These are phyloP conservation scores for Pomatorhinus ruficollis DNA, from an alignment of 2,113 vertebrate species.

Conservation along the genomic window DNA sequence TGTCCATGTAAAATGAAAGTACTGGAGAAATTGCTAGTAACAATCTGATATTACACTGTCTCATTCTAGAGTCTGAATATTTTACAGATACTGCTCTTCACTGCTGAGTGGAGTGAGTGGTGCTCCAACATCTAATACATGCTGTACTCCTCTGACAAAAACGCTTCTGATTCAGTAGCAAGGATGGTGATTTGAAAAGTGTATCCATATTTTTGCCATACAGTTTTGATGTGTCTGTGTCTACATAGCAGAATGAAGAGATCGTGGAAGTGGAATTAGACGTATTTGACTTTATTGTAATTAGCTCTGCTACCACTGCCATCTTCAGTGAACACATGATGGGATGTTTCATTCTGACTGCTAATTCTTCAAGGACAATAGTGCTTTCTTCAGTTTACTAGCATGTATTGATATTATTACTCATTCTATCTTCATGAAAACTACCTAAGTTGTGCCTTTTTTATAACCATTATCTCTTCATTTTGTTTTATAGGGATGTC, in stretches of 20 bases:
- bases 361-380: not conserved
- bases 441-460: not conserved
- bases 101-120: not conserved
- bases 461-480: not conserved
- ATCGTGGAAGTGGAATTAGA: not conserved
- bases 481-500: not conserved
- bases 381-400: not conserved
- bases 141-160: not conserved
- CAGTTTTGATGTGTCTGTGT: not conserved
- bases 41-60: not conserved
- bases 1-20: not conserved
- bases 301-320: not conserved
- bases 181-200: not conserved
- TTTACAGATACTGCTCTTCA: not conserved
- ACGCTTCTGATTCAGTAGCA: not conserved
- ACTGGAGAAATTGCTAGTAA: not conserved
- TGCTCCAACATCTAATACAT: not conserved
- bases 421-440: not conserved
- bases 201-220: not conserved
- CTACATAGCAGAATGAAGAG: not conserved
- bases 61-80: not conserved
- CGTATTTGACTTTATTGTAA: not conserved
- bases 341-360: not conserved
- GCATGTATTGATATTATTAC: not conserved
- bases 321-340: not conserved